These are phyloP conservation scores for Pomacea canaliculata DNA, from an alignment of 2,888 invertebrate genomes.

Conservation along the genomic window DNA sequence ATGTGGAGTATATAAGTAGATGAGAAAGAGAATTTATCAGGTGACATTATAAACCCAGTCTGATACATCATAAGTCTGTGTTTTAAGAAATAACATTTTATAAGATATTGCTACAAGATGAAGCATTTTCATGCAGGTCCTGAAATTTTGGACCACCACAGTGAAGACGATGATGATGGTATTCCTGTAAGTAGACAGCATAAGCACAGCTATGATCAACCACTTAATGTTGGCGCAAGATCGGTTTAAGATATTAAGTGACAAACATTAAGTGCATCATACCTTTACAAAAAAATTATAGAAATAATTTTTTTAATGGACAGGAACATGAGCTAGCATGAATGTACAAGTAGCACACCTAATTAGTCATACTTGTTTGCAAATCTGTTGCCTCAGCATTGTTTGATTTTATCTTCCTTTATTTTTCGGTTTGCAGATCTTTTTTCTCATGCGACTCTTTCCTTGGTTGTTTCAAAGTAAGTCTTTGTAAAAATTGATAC, in stretches of 20 bases:
- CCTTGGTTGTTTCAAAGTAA: conserved; percentile 3
- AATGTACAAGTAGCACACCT: no score
- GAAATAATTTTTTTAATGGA: no score
- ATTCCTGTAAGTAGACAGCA: neutral
- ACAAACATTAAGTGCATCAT: no score
- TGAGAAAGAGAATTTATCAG: neutral
- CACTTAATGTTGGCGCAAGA: no score
- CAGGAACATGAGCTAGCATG: no score
- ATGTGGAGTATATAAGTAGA: no score
- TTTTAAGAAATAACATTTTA: neutral
- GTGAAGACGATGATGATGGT: neutral
- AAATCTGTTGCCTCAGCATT: no score
- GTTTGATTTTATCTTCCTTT: neutral
- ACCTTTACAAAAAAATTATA: no score
- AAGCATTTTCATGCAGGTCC: neutral
- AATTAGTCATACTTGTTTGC: no score
- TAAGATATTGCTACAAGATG: neutral
- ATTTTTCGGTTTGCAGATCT: neutral
- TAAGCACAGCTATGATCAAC: no score
- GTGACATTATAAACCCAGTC: neutral
- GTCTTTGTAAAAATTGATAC: neutral
- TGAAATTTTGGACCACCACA: neutral
- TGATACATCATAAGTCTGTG: neutral
- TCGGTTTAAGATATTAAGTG: no score
- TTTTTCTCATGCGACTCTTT: conserved; percentile 1